A percentile compares a stretch with the other conserved stretches of the same genome.
phyloP scores from a whole-genome alignment of 2,113 vertebrate genomes.

The Larimichthys crocea region DNA sequence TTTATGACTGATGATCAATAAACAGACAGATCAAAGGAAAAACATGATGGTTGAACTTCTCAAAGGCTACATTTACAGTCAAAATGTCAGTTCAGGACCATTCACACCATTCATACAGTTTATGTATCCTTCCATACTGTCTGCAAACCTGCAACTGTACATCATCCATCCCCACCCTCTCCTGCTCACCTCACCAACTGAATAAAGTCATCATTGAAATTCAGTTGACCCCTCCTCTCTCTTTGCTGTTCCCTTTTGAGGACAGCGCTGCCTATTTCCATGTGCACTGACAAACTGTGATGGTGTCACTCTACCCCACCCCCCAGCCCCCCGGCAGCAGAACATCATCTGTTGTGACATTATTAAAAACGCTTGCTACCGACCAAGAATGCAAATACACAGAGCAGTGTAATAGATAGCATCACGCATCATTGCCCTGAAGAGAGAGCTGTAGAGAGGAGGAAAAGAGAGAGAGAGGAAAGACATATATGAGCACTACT shows the following conservation, averaged over 20 bases:
- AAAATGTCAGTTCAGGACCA: neutral
- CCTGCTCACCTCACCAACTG: neutral
- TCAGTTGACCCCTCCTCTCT: conserved; percentile 3
- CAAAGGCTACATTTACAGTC: neutral
- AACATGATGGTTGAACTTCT: neutral
- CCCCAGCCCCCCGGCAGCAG: conserved; percentile 39
- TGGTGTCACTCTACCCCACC: conserved; percentile 35
- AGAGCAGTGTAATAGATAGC: conserved; percentile 78
- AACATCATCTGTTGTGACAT: conserved; percentile 75
- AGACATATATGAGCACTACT: conserved; percentile 53
- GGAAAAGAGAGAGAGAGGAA: conserved; percentile 1
- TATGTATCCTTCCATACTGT: too few species aligned
- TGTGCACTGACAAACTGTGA: conserved; percentile 56
- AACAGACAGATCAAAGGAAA: neutral
- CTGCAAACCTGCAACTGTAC: neutral
- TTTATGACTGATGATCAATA: neutral
- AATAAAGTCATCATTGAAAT: conserved; percentile 46
- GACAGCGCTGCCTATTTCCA: conserved; percentile 39
- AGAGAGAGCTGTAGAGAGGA: conserved; percentile 53
- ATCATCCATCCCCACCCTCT: neutral
- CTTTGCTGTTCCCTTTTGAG: conserved; percentile 4
- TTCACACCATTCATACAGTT: neutral
- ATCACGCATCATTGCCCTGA: conserved; percentile 68
- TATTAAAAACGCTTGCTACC: conserved; percentile 72
- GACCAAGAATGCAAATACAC: conserved; percentile 74